A percentile compares a stretch with the other conserved stretches of the same genome.
These are phyloP conservation scores for Diachrysia chrysitis DNA, from an alignment of 2,888 invertebrate genomes.

Conservation along the genomic window DNA sequence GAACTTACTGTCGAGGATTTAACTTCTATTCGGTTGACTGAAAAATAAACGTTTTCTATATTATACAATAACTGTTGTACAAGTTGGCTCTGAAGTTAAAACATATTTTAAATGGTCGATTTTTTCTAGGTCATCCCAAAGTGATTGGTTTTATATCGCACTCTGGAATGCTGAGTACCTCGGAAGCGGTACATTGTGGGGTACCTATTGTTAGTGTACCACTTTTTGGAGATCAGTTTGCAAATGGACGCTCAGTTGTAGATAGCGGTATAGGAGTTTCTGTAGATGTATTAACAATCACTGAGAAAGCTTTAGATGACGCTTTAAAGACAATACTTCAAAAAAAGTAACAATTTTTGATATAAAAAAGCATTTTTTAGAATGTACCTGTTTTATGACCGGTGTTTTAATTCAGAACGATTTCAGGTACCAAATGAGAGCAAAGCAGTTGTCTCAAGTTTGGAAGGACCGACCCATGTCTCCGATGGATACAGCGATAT, in stretches of 20 bases:
- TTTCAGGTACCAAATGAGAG: conserved; percentile 52
- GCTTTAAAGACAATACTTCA: conserved; percentile 45
- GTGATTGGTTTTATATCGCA: conserved; percentile 85
- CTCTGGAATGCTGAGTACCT: conserved; percentile 84
- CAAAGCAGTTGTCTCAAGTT: conserved; percentile 47
- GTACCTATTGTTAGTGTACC: conserved; percentile 82
- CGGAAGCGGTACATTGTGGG: conserved; percentile 80
- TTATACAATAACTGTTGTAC: background rate
- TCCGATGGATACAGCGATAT: conserved; percentile 89
- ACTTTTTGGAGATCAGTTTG: conserved; percentile 85
- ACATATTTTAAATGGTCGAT: too few species aligned
- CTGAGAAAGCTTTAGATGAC: conserved; percentile 29
- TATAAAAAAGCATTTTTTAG: background rate
- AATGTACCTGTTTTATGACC: too few species aligned
- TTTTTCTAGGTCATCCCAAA: conserved; percentile 83
- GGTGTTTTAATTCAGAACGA: background rate
- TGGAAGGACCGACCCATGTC: conserved; percentile 76
- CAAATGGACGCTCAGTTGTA: conserved; percentile 79
- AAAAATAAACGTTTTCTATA: too few species aligned
- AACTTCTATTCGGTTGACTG: too few species aligned
- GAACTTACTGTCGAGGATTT: background rate
- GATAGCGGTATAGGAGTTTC: conserved; percentile 80
- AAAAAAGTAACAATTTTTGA: conserved; percentile 30
- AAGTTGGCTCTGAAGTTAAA: background rate
- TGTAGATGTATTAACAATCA: conserved; percentile 63